Base-by-base conservation (phyloP, 2,113 vertebrate genomes). In the Mixornis gularis region DNA sequence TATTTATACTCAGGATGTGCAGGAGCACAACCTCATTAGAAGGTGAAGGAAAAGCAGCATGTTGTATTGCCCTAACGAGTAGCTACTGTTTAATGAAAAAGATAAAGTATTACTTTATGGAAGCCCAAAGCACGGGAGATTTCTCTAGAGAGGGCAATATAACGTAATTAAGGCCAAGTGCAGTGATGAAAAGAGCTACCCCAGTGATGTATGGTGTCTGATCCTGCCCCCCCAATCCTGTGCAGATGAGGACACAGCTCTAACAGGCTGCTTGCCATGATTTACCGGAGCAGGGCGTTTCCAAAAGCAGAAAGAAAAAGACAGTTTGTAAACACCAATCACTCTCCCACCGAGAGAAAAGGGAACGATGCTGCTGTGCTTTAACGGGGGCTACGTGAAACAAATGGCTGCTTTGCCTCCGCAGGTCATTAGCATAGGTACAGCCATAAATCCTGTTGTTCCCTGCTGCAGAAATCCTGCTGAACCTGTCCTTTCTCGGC, bases 401-500 rank as follows among this genome's bases (percentile, higher is more conserved):
- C 53, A 89, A 93, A 94, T 11, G 63, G 49, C 74, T 77, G 74
- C 73, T 92, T 73, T 92, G 70, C 65, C 70, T 30, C 74, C 70
- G 87, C 81, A 62, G 92, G 84, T 77, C 81, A 77, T 95, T 93
- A 95, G 87, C 82, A 82, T 25, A 89, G 95, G 79, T 76, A 95
- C 70, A 91, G 38, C 70, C 59, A 82, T 85, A 43, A 89, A 94
- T 94, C 58, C 3, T 51, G 18, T 13, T 74, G 84, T 72, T 93
- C 78, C 89, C 83, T 68, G 10, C 60, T 72, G 92, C 24, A 85
- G 69, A 36, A 89, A 51, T 62, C 41, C 80, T 90, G 44, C 73
- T 59, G 44, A 53, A 72, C 69, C 22, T 1, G 1, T 26, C 44
- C 49, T 53, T 41, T 92, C 70, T 4, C 3, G 2, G 38, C 12